Evolutionary conservation across 2,113 vertebrate genomes (phyloP).

Genomic region (Dendropsophus ebraccatus): DNA sequence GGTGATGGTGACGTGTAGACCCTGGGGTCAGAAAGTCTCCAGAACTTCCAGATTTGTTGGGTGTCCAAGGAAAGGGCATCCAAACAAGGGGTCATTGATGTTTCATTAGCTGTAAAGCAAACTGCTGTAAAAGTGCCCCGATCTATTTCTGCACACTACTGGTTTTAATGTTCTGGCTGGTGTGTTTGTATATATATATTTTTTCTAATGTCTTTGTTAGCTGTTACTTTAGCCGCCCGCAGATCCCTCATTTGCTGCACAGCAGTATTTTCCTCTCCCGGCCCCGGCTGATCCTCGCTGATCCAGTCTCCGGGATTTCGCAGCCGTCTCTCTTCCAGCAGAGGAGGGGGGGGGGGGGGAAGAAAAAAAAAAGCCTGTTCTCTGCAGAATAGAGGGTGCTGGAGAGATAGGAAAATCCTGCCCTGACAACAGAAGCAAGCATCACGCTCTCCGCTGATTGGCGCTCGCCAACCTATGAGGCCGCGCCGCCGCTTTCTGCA

Average conservation of each 20-base stretch:
- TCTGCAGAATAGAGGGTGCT: constrained; percentile 67
- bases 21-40: too few relatives aligned
- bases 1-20: too few relatives aligned
- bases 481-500: constrained; percentile 39
- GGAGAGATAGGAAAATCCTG: constrained; percentile 59
- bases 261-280: not conserved
- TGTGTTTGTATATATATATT: not conserved
- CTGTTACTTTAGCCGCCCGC: too few relatives aligned
- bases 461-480: constrained; percentile 43
- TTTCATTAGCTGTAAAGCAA: too few relatives aligned
- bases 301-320: constrained; percentile 46
- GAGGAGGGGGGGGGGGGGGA: constrained; percentile 27
- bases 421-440: constrained; percentile 54
- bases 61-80: too few relatives aligned
- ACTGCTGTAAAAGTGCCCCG: too few relatives aligned
- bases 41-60: too few relatives aligned
- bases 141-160: too few relatives aligned
- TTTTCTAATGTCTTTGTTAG: too few relatives aligned
- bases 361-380: constrained; percentile 15
- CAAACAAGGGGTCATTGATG: too few relatives aligned
- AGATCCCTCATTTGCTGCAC: not conserved
- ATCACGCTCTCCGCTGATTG: constrained; percentile 45
- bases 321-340: constrained; percentile 20
- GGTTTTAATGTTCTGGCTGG: not conserved
- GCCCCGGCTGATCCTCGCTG: not conserved